Evolutionary conservation across 2,888 invertebrate species (phyloP).

Genomic region (Halictus quadricinctus): DNA sequence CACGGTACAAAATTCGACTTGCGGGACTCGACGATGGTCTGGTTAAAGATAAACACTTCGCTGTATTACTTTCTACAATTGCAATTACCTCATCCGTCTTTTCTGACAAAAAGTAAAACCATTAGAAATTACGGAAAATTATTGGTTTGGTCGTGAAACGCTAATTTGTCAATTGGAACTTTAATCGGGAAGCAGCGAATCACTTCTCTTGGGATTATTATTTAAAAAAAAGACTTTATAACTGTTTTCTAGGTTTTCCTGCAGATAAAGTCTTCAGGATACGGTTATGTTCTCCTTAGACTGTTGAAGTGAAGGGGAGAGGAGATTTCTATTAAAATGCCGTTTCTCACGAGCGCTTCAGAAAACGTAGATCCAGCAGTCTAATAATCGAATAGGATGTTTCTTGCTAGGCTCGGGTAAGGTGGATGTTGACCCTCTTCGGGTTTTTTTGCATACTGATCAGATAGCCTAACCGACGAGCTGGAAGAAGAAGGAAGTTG

Average conservation of each 20-base stretch:
- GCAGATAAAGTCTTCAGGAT: not conserved
- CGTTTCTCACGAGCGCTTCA: not conserved
- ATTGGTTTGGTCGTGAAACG: too few species aligned
- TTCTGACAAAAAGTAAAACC: too few species aligned
- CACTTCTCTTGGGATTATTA: not conserved
- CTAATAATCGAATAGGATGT: not conserved
- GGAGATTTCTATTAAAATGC: not conserved
- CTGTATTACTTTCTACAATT: not conserved
- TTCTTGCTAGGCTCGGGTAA: not conserved
- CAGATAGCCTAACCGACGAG: not conserved
- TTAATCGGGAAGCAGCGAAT: too few species aligned
- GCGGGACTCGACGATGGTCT: not conserved
- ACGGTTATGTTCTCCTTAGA: not conserved
- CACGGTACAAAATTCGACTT: not conserved
- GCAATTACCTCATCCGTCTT: not conserved
- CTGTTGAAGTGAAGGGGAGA: not conserved
- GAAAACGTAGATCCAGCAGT: not conserved
- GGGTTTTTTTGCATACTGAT: slow-evolving; percentile 2
- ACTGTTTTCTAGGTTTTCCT: not conserved
- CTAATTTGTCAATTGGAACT: not conserved
- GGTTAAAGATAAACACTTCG: too few species aligned
- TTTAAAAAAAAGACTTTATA: not conserved
- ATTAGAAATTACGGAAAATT: too few species aligned
- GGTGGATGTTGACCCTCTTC: slow-evolving; percentile 4
- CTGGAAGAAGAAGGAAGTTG: slow-evolving; percentile 34